A percentile compares a stretch with the other conserved stretches of the same genome.
Evolutionary conservation across 2,888 invertebrate species (phyloP).

Genomic region (Aradus depressus): DNA sequence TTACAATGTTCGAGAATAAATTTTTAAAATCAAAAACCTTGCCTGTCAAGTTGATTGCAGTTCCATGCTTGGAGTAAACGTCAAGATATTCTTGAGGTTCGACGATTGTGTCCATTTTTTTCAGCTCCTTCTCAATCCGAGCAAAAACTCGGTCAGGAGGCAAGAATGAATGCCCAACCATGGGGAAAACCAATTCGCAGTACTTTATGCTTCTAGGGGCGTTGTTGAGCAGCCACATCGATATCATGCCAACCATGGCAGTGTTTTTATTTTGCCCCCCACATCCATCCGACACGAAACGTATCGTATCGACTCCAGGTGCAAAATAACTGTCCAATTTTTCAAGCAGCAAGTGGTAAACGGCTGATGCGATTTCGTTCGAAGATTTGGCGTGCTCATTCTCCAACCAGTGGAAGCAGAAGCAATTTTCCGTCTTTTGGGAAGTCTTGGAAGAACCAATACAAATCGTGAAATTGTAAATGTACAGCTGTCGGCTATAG

Average conservation of each 20-base stretch:
- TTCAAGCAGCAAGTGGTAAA: too few species aligned
- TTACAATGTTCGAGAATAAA: constrained; percentile 12
- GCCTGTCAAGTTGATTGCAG: not conserved
- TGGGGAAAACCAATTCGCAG: constrained; percentile 15
- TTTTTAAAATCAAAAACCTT: constrained; percentile 8
- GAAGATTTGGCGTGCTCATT: constrained; percentile 32
- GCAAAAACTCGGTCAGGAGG: constrained; percentile 26
- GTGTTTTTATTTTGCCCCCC: constrained; percentile 21
- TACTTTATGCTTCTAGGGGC: not conserved
- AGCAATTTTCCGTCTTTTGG: constrained; percentile 30
- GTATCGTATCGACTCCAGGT: constrained; percentile 6
- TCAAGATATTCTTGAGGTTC: constrained; percentile 15
- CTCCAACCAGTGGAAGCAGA: constrained; percentile 33
- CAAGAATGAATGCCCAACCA: constrained; percentile 25
- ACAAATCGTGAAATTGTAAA: constrained; percentile 35
- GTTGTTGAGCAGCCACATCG: constrained; percentile 10
- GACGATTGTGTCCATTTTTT: constrained; percentile 23
- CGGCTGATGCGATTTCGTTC: constrained; percentile 33
- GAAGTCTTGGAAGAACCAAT: constrained; percentile 31
- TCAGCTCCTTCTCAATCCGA: constrained; percentile 22
- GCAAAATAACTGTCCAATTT: constrained; percentile 21
- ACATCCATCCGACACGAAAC: constrained; percentile 20
- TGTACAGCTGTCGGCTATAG: constrained; percentile 34
- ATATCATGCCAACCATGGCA: constrained; percentile 6
- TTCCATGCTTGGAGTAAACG: too few species aligned